Percentiles rank a stretch among this genome's conserved stretches.
phyloP scores from a whole-genome alignment of 2,888 invertebrate species.

The Dasypolia templi region DNA sequence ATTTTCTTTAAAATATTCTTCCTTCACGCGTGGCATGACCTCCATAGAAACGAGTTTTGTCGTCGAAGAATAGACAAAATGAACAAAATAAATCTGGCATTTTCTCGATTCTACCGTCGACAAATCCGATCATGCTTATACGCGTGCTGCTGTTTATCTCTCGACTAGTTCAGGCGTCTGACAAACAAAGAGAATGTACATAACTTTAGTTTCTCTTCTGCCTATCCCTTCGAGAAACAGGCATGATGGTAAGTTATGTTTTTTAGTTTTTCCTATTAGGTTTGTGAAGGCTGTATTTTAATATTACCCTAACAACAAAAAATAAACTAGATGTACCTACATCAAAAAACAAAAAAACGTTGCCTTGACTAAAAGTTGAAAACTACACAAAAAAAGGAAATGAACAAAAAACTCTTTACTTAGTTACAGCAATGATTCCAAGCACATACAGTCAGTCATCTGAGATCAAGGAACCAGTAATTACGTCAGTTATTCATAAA shows the following conservation, averaged over 20 bases:
- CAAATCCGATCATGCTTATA: too few relatives aligned
- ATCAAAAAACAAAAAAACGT: background rate
- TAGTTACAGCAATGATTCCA: background rate
- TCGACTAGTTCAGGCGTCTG: background rate
- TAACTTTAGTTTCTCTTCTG: background rate
- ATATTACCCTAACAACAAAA: background rate
- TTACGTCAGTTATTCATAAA: conserved; percentile 26
- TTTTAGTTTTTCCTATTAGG: background rate
- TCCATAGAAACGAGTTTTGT: too few relatives aligned
- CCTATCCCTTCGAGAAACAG: background rate
- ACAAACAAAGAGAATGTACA: background rate
- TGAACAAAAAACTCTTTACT: conserved; percentile 13
- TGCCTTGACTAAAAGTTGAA: background rate
- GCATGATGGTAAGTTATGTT: background rate
- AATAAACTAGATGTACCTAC: background rate
- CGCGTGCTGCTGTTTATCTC: background rate
- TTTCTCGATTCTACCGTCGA: too few relatives aligned
- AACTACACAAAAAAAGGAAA: background rate
- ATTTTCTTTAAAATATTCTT: conserved; percentile 1
- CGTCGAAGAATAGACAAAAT: too few relatives aligned
- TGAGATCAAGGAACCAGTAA: conserved; percentile 37
- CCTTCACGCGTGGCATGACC: too few relatives aligned
- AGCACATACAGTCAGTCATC: conserved; percentile 7
- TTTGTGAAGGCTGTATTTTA: background rate
- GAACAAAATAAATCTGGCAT: too few relatives aligned